Evolutionary conservation across 1,140 invertebrate genomes (phyloP).

Genomic region (Ylistrum balloti): DNA sequence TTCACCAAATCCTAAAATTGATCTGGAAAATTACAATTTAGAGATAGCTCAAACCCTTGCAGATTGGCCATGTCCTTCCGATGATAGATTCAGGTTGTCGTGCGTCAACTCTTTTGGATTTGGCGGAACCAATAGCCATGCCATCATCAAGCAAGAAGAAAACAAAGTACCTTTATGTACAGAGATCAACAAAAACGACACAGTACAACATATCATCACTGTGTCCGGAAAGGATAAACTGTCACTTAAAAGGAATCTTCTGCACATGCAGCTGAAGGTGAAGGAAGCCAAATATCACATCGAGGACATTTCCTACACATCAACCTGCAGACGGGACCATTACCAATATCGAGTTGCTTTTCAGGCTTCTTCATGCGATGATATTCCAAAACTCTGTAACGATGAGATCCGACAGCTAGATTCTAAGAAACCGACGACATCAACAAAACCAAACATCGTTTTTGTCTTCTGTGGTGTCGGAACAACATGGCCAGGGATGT

Average conservation of each 20-base stretch:
- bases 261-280: not conserved
- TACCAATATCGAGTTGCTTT: conserved; percentile 56
- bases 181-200: not conserved
- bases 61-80: conserved; percentile 30
- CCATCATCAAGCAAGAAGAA: conserved; percentile 51
- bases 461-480: conserved; percentile 90
- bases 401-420: conserved; percentile 1
- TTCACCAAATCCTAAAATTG: conserved; percentile 58
- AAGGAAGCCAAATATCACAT: conserved; percentile 44
- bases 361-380: conserved; percentile 29
- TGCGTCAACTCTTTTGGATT: conserved; percentile 71
- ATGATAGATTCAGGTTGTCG: conserved; percentile 45
- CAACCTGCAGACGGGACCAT: conserved; percentile 61
- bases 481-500: conserved; percentile 97
- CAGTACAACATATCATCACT: conserved; percentile 39
- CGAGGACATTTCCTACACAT: conserved; percentile 63
- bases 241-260: conserved; percentile 44
- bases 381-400: conserved; percentile 15
- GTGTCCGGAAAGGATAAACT: conserved; percentile 48
- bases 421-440: not conserved
- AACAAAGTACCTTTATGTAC: not conserved
- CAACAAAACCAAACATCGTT: conserved; percentile 45
- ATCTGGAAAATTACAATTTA: conserved; percentile 58
- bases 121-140: conserved; percentile 71
- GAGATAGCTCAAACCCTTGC: conserved; percentile 48